Base-by-base conservation (phyloP, 37 sponge, comb jelly and placozoan genomes). In the Diacarnus erythraeanus region DNA sequence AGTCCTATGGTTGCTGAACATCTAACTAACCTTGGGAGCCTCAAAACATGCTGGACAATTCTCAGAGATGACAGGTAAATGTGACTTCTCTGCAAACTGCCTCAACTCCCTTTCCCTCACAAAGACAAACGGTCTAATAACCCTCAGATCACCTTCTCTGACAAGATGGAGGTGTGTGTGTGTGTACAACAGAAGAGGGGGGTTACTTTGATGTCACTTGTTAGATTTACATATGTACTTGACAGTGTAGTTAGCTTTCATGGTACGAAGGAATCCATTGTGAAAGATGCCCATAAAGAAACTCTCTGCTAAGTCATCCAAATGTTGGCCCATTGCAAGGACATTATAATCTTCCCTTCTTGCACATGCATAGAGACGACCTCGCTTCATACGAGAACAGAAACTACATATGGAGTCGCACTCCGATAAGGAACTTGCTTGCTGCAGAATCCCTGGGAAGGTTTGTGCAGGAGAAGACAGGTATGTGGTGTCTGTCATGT, bases 21-120 rank as follows among this genome's bases (percentile, higher is more conserved):
- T 23, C 29, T 33, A 69, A 6, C 72, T 37, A 56, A 93, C 94
- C 87, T 92, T 96, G 22, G 97, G 97, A 0, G 91, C 89, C 57
- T 93, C 97, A 66, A 96, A 96, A 70, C 97, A 96, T 26, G 97
- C 97, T 39, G 97, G 97, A 77, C 97, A 96, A 66, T 96, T 96
- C 72, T 96, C 97, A 36, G 97, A 38, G 30, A 96, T 96, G 27
- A 96, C 89, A n/a, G 97, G 97, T 34, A 96, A 72, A 23, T 81
- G 78, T 34, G 64, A 64, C 37, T 73, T 57, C 54, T 87, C 82
- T 9, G 97, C 97, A 90, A 96, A 96, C 23, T 2, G 3, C 69
- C 91, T 69, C 65, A 96, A 77, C 38, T 93, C 86, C 69, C 84
- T 86, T 69, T 96, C 97, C 27, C 97, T 59, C 59, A 93, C 97